phyloP scores from a whole-genome alignment of 2,888 invertebrate genomes.

The Physocephala rufipes region DNA sequence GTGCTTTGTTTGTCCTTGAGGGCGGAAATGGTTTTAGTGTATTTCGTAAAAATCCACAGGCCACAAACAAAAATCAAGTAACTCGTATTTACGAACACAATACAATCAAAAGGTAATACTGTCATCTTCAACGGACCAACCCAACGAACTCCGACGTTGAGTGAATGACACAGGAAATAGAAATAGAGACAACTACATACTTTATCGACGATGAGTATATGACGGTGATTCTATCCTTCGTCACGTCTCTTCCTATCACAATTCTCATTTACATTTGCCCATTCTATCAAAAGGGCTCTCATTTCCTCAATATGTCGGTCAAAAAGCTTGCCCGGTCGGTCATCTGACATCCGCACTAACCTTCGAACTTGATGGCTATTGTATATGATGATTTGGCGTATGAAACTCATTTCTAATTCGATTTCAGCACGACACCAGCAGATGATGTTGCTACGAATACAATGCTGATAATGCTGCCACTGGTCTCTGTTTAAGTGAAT shows the following conservation, averaged over 20 bases:
- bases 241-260: background rate
- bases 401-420: conserved; percentile 4
- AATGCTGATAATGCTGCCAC: no score
- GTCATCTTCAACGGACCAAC: background rate
- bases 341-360: background rate
- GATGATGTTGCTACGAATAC: background rate
- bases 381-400: background rate
- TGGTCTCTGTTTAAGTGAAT: background rate
- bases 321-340: no score
- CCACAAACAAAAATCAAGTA: background rate
- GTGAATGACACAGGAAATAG: background rate
- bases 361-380: background rate
- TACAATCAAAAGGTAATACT: no score
- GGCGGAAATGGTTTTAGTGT: background rate
- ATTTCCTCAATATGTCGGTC: no score
- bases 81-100: background rate
- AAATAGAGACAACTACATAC: conserved; percentile 1
- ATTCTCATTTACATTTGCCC: background rate
- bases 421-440: background rate
- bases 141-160: background rate
- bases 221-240: background rate
- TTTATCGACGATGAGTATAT: background rate
- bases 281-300: background rate
- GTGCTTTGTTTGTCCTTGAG: background rate
- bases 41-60: background rate